phyloP scores from a whole-genome alignment of 2,113 vertebrate species.

The Psettodes erumei region DNA sequence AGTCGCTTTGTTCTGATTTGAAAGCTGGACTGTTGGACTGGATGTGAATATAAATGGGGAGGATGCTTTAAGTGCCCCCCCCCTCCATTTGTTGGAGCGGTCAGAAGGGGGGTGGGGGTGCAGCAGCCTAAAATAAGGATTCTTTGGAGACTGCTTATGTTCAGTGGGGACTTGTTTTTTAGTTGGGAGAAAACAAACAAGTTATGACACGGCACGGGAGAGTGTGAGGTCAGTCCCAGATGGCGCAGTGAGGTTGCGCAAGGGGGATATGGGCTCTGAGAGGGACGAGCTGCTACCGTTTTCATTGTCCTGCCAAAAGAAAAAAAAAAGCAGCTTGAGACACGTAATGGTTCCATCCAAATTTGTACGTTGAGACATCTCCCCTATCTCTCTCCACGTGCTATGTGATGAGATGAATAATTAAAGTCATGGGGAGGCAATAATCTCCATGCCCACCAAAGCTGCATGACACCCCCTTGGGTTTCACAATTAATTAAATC shows the following conservation, averaged over 20 bases:
- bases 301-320: constrained; percentile 17
- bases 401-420: constrained; percentile 69
- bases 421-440: constrained; percentile 66
- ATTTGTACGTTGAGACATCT: constrained; percentile 43
- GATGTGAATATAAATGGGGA: constrained; percentile 10
- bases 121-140: background rate
- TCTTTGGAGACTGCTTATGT: constrained; percentile 50
- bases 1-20: background rate
- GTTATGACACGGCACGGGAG: constrained; percentile 68
- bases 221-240: constrained; percentile 62
- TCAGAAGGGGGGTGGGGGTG: background rate
- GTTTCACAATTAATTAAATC: constrained; percentile 73
- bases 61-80: constrained; percentile 30
- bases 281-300: constrained; percentile 33
- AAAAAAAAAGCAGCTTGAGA: constrained; percentile 47
- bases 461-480: constrained; percentile 59
- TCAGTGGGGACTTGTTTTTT: constrained; percentile 23
- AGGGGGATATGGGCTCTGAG: constrained; percentile 22
- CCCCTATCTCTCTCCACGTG: constrained; percentile 19
- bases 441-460: constrained; percentile 58
- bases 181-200: constrained; percentile 66
- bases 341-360: constrained; percentile 31
- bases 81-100: constrained; percentile 60
- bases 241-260: constrained; percentile 45
- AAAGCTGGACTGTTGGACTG: constrained; percentile 18